Evolutionary conservation across 2,888 invertebrate species (phyloP).

Genomic region (Tipula helvola): DNA sequence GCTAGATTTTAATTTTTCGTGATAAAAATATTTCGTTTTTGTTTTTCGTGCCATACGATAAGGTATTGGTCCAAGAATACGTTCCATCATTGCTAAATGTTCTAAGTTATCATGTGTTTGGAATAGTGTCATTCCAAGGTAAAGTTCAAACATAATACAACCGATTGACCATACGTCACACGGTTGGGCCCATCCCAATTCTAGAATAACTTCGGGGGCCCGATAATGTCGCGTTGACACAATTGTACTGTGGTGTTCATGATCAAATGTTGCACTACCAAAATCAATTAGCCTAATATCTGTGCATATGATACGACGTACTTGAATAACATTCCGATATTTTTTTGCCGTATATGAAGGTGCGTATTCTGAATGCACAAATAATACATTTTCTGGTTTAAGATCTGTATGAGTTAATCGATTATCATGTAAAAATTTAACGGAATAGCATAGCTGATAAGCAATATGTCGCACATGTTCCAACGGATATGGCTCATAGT

Average conservation of each 20-base stretch:
- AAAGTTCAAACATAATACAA: constrained; percentile 98
- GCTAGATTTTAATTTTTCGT: constrained; percentile 88
- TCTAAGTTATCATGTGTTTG: constrained; percentile 99
- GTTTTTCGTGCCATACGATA: constrained; percentile 65
- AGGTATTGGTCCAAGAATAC: constrained; percentile 93
- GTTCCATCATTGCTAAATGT: constrained; percentile 99
- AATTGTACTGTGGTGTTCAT: constrained; percentile 99
- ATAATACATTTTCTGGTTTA: constrained; percentile 98
- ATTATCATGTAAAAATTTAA: constrained; percentile 95
- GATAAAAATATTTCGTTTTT: constrained; percentile 96
- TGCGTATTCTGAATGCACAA: constrained; percentile 88
- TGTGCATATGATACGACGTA: constrained; percentile 77
- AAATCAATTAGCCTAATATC: constrained; percentile 97
- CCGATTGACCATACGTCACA: constrained; percentile 99
- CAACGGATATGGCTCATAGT: constrained; percentile 94
- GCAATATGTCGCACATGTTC: constrained; percentile 96
- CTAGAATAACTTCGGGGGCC: constrained; percentile 97
- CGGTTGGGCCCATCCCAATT: constrained; percentile 97
- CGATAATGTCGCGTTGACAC: constrained; percentile 98
- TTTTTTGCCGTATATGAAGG: constrained; percentile 45
- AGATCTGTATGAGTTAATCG: constrained; percentile 98
- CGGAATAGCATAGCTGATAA: constrained; percentile 93
- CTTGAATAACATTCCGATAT: constrained; percentile 38
- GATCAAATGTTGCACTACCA: constrained; percentile 98
- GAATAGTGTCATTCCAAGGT: constrained; percentile 95